A percentile compares a stretch with the other conserved stretches of the same genome.
phyloP scores from a whole-genome alignment of 2,888 invertebrate species.

The Tridacna crocea region DNA sequence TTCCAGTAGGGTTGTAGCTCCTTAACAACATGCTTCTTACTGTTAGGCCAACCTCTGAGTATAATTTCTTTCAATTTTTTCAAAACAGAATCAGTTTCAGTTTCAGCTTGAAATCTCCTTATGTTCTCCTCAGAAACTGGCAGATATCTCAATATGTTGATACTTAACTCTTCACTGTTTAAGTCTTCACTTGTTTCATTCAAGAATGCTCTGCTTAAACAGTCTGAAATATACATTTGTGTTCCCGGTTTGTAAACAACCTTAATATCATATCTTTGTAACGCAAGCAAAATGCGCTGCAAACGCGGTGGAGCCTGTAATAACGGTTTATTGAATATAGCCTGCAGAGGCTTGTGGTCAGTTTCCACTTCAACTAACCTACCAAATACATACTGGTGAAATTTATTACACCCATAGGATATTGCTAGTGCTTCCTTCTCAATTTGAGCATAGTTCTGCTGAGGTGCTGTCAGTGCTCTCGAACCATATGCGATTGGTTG shows the following conservation, averaged over 20 bases:
- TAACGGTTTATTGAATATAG: no score
- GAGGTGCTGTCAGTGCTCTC: constrained; percentile 24
- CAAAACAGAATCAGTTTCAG: constrained; percentile 18
- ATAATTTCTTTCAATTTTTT: constrained; percentile 7
- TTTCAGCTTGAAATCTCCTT: constrained; percentile 30
- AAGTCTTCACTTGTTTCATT: no score
- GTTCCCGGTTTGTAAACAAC: constrained; percentile 18
- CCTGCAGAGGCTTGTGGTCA: no score
- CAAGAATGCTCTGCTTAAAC: neutral
- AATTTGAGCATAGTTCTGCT: constrained; percentile 33
- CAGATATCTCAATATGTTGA: no score
- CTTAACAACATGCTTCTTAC: neutral
- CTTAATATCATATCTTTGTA: no score
- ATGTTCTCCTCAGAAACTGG: no score
- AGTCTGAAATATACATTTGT: constrained; percentile 43
- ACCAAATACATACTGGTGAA: neutral
- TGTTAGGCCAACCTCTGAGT: constrained; percentile 32
- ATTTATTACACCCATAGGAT: constrained; percentile 32
- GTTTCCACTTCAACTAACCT: no score
- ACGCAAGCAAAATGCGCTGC: no score
- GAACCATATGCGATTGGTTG: constrained; percentile 46
- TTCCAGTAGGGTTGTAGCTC: constrained; percentile 45
- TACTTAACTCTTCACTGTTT: no score
- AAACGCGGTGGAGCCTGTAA: no score
- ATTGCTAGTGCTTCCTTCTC: constrained; percentile 40